Base-by-base conservation (phyloP, 2,797 vertebrate genomes). In the Enteromius argenteus region DNA sequence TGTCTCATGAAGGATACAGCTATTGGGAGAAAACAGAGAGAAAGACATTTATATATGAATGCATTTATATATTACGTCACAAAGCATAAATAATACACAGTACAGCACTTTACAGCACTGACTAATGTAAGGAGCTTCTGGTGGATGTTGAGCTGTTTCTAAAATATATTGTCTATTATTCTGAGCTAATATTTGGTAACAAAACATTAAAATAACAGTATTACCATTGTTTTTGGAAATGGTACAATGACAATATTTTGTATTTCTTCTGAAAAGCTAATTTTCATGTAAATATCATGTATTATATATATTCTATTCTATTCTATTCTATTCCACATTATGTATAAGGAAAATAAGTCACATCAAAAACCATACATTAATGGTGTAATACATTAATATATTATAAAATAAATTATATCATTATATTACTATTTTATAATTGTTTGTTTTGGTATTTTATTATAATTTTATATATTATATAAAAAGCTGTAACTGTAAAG, bases 1-100 rank as follows among this genome's bases (percentile, higher is more conserved):
- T 97, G 97, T 92, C 97, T 96, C 98, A 98, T 98, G 92, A 98
- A 96, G 80, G 98, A 99, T 93, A 99, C 97, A 90, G 97, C 98
- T 99, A 94, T 89, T 90, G 60, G 93, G 88, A 80, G 82, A 92
- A 46, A 91, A 91, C 94, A 77, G 91, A 77, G 62, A 87, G 51
- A 86, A 46, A 85, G 5, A 75, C 3, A 58, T 23, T 23, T 23
- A 58, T 30, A 83, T 37, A 86, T 62, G 85, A 51, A 53, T 21
- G 51, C 53, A 69, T 56, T 8, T 32, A 60, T 27, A 60, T 10
- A 13, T 60, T 60, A 27, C 4, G 0, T 1, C 11, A 60, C 46
- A 39, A 80, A 56, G n/a, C n/a, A 69, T 53, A 42, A 27, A 58
- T 37, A 56, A 11, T 17, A 11, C 49, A 30, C n/a, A 30, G 32